These are phyloP conservation scores for Acinonyx jubatus DNA, from an alignment of 2,113 vertebrate genomes.

Conservation along the genomic window DNA sequence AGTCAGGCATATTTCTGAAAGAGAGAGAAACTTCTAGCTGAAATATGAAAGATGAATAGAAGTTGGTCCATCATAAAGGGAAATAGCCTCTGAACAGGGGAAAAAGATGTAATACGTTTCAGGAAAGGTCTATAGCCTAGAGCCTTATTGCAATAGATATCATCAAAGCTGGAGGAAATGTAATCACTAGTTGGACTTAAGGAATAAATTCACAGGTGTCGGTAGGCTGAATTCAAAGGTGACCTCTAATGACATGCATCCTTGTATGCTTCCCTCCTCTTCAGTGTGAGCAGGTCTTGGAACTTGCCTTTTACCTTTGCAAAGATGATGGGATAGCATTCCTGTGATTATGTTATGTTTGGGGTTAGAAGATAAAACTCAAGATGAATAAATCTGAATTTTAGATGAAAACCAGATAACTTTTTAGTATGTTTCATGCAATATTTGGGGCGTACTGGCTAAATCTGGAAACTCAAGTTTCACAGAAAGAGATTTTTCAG, in stretches of 20 bases:
- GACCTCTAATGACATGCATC: accelerated
- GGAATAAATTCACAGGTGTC: background rate
- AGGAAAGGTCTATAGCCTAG: background rate
- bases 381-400: background rate
- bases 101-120: background rate
- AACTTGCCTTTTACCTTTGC: background rate
- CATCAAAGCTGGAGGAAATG: background rate
- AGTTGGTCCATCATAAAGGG: background rate
- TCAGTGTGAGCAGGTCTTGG: background rate
- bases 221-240: background rate
- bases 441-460: background rate
- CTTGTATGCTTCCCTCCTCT: too few relatives aligned
- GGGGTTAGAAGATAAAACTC: background rate
- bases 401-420: background rate
- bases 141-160: background rate
- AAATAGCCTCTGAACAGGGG: background rate
- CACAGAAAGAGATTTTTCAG: background rate
- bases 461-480: background rate
- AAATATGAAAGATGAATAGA: background rate
- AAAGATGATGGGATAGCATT: background rate
- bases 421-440: background rate
- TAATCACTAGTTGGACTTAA: background rate
- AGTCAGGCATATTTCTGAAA: background rate
- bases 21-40: background rate
- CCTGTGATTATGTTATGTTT: background rate